Base-by-base conservation (phyloP, 2,797 vertebrate species). In the Lacerta viridis region DNA sequence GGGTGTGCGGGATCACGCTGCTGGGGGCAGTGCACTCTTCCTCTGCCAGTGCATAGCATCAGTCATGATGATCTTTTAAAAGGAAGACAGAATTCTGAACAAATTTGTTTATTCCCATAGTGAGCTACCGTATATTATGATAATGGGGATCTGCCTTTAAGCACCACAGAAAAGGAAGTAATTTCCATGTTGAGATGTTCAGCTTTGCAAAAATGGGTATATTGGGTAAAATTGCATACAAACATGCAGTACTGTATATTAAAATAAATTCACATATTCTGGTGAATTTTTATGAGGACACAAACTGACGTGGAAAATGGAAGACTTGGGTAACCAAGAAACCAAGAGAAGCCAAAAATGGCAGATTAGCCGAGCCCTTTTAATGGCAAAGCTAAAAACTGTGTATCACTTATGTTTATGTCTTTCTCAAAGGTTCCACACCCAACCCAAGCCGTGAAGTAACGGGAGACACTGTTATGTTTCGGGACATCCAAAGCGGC, bases 381-480 rank as follows among this genome's bases (percentile, higher is more conserved):
- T 39, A 74, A 7, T 61, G 18, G 18, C 39, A 8, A 27, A 1
- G 36, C 20, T 75, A 27, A 83, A 83, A n/a, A 33, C 27, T 84
- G 4, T 8, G 6, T 3, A 15, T 59, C 66, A 29, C 36, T 71
- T 79, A 33, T 27, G 13, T 71, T 5, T 84, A 39, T 27, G 4
- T 80, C 5, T 83, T 17, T 64, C 78, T 88, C 75, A 46, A 69
- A 99, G 98, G 92, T 2, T 95, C 97, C 39, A 90, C 95, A 0
- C 96, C 96, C 50, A 98, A 97, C 93, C 97, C 96, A 0, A 98
- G 97, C 95, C 97, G 98, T 0, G 95, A 98, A 84, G 97, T 99
- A 86, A 90, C 97, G 0, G 98, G 98, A 0, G 99, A 99, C 94
- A 98, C 98, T 78, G 97, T 99, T 88, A 98, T 99, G 69, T 99